Conservation (phyloP, 2,888 invertebrate genomes). For the Trichopoda pennipes region DNA sequence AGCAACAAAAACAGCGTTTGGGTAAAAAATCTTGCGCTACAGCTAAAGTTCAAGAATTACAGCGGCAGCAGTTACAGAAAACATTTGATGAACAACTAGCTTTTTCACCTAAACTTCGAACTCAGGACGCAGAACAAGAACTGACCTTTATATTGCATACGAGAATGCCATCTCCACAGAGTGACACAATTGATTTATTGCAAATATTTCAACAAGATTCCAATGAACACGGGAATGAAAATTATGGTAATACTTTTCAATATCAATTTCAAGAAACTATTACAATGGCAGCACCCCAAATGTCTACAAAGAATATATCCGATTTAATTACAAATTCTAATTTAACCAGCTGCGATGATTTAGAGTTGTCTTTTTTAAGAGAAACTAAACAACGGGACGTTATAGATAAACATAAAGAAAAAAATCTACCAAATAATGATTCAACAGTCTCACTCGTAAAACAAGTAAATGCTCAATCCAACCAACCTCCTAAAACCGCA, state of each 20-base stretch:
- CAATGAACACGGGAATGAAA: neutral
- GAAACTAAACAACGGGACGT: neutral
- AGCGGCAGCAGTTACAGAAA: slow-evolving; percentile 7
- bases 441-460: neutral
- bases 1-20: neutral
- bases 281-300: neutral
- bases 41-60: neutral
- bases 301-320: slow-evolving; percentile 14
- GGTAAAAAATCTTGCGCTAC: neutral
- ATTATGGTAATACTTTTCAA: neutral
- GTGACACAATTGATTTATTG: slow-evolving; percentile 8
- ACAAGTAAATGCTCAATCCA: neutral
- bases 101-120: neutral
- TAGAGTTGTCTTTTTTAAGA: neutral
- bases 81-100: neutral
- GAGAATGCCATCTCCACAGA: neutral
- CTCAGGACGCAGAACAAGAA: neutral
- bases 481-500: neutral
- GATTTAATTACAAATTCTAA: slow-evolving; percentile 24
- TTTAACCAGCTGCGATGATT: slow-evolving; percentile 5
- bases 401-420: neutral
- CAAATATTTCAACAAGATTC: slow-evolving; percentile 36
- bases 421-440: neutral
- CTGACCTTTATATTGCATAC: neutral
- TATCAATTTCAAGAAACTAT: neutral